These are phyloP conservation scores for Biston betularia DNA, from an alignment of 2,888 invertebrate species.

Conservation along the genomic window DNA sequence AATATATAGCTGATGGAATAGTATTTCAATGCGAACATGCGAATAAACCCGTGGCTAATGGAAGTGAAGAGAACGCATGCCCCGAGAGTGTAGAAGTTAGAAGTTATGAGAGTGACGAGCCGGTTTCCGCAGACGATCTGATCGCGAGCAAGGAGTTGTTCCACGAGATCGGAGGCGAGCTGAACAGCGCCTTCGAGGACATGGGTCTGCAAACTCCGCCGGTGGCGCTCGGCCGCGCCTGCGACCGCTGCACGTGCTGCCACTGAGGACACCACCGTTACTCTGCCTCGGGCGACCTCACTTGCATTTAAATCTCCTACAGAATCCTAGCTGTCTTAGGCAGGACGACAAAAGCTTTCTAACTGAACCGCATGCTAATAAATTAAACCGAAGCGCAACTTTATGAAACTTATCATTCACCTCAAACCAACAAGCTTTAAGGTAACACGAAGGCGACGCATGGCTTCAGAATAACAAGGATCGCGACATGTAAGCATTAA, in stretches of 20 bases:
- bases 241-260: conserved; percentile 80
- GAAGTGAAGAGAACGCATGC: conserved; percentile 17
- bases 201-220: conserved; percentile 66
- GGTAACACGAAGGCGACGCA: conserved; percentile 70
- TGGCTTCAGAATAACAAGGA: conserved; percentile 83
- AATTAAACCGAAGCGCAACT: conserved; percentile 42
- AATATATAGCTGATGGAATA: conserved; percentile 82
- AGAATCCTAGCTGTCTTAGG: conserved; percentile 8
- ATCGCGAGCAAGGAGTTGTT: conserved; percentile 95
- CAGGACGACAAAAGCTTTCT: conserved; percentile 50
- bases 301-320: conserved; percentile 65
- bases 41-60: conserved; percentile 33
- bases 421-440: conserved; percentile 55
- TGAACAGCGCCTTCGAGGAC: conserved; percentile 96
- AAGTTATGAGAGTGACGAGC: conserved; percentile 54
- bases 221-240: conserved; percentile 51
- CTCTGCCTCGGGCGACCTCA: conserved; percentile 47
- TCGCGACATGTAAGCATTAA: conserved; percentile 72
- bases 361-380: conserved; percentile 62
- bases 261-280: conserved; percentile 58
- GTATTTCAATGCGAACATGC: conserved; percentile 52
- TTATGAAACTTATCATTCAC: conserved; percentile 43
- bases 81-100: conserved; percentile 56
- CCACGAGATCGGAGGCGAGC: conserved; percentile 96
- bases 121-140: conserved; percentile 90